Evolutionary conservation across 1,140 invertebrate species (phyloP), one percentile per base, ranked within the genome.

Genomic region (Proales similis): DNA sequence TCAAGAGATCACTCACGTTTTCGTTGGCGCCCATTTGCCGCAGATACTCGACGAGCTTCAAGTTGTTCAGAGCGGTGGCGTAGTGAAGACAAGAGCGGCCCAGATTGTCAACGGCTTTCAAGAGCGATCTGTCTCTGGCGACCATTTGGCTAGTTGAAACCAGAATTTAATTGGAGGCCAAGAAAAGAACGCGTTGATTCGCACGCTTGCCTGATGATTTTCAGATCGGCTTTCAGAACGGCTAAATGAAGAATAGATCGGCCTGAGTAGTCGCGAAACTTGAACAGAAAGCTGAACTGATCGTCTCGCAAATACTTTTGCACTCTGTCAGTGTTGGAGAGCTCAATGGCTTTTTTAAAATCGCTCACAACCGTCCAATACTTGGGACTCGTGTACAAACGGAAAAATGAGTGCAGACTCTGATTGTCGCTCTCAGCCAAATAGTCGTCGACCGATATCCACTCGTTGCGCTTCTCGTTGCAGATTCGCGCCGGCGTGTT

Each of bases 201-300:
- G 17, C 14, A 19, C 19, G 24, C n/a, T 60, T 60, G 46, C 51
- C 24, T 60, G 12, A 60, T 19, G n/a, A 60, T 60, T 22, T 43
- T 26, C 0, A 27, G 24, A 26, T 42, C 38, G 20, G 14, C 11
- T 17, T 46, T 33, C 4, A 61, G 17, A 11, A 36, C 38, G 6
- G 57, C 57, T 30, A 61, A 61, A 61, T 61, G 57, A 3, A 45
- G 12, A 45, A 42, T 46, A 7, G 39, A 30, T 61, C 57, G 32
- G 12, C 57, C 57, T 11, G 5, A 19, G 20, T 42, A 57, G 24
- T 57, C 51, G 27, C 57, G 20, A 2, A 61, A 33, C 26, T 22
- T 26, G 1, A 46, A 14, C 11, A 46, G 26, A 14, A 19, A 45
- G 36, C 36, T 46, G 36, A 38, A 46, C 38, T 45, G 36, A 2